Base-by-base conservation (phyloP, 2,113 vertebrate species). In the Aythya baeri region DNA sequence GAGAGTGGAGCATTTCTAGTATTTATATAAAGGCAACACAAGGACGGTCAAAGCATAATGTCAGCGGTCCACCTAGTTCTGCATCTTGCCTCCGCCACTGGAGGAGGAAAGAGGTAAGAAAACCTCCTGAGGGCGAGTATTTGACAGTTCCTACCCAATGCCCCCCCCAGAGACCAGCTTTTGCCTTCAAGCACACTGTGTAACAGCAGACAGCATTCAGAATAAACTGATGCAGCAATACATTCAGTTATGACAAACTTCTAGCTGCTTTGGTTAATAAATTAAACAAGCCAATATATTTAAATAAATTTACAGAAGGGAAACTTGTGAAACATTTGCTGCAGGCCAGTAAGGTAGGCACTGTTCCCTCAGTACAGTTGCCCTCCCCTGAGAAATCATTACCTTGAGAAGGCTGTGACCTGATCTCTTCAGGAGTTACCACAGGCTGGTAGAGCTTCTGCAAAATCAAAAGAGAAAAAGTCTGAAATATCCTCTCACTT, bases 391-490 rank as follows among this genome's bases (percentile, higher is more conserved):
- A 1, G 3, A 75, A 80, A 62, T 74, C 72, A 94, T 98, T 97
- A 98, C 99, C 99, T 98, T 98, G 97, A 80, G 95, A 98, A 8
- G 98, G 94, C 46, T 98, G 98, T 65, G 58, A 92, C 82, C 83
- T 94, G 66, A 98, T 85, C 72, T 98, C 97, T 77, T 98, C 82
- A 66, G 98, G 96, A 41, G 92, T 95, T 50, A 99, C 86, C 11
- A 95, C 38, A 36, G 97, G 97, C 27, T 97, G 95, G 83, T 98
- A 98, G 57, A 98, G 97, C 38, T 97, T 98, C 99, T 99, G 94
- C 68, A 94, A 54, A 62, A 67, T 49, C 1, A 65, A 87, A 89
- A 62, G 36, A 71, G 8, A 75, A 52, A 73, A 72, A 71, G 38
- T 54, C 7, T 84, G 32, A 94, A 94, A 78, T 21, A 83, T 0